Percentiles rank a stretch among this genome's conserved stretches.
Conservation (phyloP, 2,888 invertebrate species). For the Erannis defoliaria region DNA sequence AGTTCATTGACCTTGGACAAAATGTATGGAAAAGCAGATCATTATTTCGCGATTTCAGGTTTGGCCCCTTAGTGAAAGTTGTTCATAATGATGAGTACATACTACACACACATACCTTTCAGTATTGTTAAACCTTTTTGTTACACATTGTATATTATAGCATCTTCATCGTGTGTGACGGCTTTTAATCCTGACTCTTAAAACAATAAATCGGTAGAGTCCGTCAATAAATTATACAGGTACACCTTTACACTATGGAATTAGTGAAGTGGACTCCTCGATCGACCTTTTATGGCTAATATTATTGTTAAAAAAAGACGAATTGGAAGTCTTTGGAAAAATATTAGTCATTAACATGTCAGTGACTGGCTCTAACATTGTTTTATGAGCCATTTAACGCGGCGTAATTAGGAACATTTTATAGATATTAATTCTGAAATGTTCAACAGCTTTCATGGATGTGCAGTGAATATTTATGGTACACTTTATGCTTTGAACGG, state of each 20-base stretch:
- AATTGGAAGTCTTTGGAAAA: constrained; percentile 43
- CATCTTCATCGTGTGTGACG: no score
- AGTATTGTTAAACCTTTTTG: no score
- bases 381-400: constrained; percentile 59
- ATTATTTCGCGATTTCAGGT: no score
- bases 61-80: no score
- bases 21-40: no score
- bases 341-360: constrained; percentile 55
- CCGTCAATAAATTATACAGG: constrained; percentile 58
- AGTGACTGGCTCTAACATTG: constrained; percentile 54
- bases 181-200: constrained; percentile 55
- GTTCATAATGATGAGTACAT: no score
- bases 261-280: constrained; percentile 38
- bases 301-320: constrained; percentile 55
- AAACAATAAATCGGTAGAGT: constrained; percentile 49
- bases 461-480: constrained; percentile 2
- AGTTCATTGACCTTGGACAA: no score
- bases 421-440: constrained; percentile 33
- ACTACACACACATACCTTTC: no score
- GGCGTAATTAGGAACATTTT: constrained; percentile 54
- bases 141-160: no score
- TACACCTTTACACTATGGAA: constrained; percentile 48
- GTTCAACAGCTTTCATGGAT: constrained; percentile 18
- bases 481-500: constrained; percentile 8
- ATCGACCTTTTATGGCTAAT: constrained; percentile 44